Evolutionary conservation across 1,140 invertebrate species (phyloP).

Genomic region (Anoplolepis gracilipes): DNA sequence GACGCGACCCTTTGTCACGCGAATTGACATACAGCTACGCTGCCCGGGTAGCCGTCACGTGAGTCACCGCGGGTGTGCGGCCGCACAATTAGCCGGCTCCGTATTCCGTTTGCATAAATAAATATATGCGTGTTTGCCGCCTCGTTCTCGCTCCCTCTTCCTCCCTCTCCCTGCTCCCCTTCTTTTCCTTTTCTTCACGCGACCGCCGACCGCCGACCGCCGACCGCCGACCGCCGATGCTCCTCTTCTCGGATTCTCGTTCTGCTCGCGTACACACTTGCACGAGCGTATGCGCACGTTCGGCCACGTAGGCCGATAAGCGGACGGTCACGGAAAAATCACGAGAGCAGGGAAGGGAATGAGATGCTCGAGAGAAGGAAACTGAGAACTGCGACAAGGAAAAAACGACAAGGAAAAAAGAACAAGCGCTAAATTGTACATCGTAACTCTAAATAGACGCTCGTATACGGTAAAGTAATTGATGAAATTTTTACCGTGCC

Average conservation of each 20-base stretch:
- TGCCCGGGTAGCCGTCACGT: constrained; percentile 67
- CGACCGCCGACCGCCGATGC: no score
- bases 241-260: constrained; percentile 10
- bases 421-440: neutral
- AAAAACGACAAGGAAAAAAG: neutral
- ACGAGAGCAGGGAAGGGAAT: neutral
- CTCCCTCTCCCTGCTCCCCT: neutral
- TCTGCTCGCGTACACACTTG: no score
- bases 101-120: constrained; percentile 81
- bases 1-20: constrained; percentile 70
- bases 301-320: constrained; percentile 27
- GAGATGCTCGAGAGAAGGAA: constrained; percentile 6
- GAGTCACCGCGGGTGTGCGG: constrained; percentile 76
- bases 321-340: constrained; percentile 63
- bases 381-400: neutral
- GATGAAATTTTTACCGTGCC: neutral
- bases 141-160: neutral
- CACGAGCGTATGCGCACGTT: neutral
- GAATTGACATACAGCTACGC: constrained; percentile 71
- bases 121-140: constrained; percentile 72
- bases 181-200: neutral
- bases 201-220: no score
- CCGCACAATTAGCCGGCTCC: constrained; percentile 79
- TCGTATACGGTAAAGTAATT: constrained; percentile 16
- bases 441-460: constrained; percentile 33